A percentile compares a stretch with the other conserved stretches of the same genome.
These are phyloP conservation scores for Calephelis virginiensis DNA, from an alignment of 1,140 invertebrate species.

Conservation along the genomic window DNA sequence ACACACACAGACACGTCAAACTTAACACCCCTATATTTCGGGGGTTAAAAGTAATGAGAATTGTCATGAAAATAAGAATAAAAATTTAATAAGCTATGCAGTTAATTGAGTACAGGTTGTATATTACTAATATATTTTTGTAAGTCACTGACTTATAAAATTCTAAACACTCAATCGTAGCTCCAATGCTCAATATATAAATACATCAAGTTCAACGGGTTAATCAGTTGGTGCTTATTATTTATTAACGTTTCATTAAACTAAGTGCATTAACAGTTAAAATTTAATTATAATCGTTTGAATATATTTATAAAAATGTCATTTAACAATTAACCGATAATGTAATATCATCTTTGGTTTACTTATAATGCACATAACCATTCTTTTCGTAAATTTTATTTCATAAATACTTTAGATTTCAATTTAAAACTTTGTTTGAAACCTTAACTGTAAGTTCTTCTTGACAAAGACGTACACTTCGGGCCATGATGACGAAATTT, in stretches of 20 bases:
- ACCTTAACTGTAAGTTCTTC: too few species aligned
- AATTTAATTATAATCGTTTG: conserved; percentile 5
- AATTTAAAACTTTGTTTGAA: too few species aligned
- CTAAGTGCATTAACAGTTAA: conserved; percentile 3
- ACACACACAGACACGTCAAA: too few species aligned
- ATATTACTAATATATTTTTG: neutral
- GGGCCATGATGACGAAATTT: too few species aligned
- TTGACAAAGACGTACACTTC: too few species aligned
- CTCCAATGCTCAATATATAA: conserved; percentile 11
- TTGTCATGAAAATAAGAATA: too few species aligned
- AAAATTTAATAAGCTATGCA: too few species aligned
- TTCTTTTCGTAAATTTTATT: neutral
- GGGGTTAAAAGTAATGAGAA: too few species aligned
- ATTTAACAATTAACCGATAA: conserved; percentile 35
- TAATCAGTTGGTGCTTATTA: neutral
- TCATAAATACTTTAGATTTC: neutral
- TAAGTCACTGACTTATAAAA: conserved; percentile 1
- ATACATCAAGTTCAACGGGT: neutral
- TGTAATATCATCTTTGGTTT: conserved; percentile 38
- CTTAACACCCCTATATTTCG: too few species aligned
- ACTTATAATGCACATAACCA: conserved; percentile 21
- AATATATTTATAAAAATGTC: conserved; percentile 14
- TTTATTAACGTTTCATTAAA: neutral
- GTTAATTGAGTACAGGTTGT: too few species aligned
- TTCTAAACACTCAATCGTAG: neutral